A percentile compares a stretch with the other conserved stretches of the same genome.
phyloP scores from a whole-genome alignment of 2,888 invertebrate species.

The Oconnorella tubifera region DNA sequence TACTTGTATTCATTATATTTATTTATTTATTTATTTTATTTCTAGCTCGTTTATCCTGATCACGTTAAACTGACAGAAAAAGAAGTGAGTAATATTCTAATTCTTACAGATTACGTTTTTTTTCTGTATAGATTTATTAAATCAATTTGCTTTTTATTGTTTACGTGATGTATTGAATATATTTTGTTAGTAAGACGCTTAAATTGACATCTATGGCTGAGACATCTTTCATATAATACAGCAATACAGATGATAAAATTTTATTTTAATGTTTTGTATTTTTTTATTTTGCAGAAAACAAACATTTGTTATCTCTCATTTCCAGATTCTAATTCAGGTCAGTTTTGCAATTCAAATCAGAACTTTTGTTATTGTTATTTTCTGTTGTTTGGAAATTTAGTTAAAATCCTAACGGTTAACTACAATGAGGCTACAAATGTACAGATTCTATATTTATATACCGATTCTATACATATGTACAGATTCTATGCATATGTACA shows the following conservation, averaged over 20 bases:
- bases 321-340: slow-evolving; percentile 91
- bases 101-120: neutral
- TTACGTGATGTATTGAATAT: neutral
- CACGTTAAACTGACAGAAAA: slow-evolving; percentile 63
- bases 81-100: slow-evolving; percentile 50
- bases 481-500: too few species aligned
- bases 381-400: too few species aligned
- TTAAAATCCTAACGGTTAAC: too few species aligned
- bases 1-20: too few species aligned
- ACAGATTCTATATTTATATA: too few species aligned
- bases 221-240: too few species aligned
- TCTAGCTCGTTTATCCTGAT: slow-evolving; percentile 74
- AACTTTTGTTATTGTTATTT: too few species aligned
- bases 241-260: neutral
- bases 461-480: too few species aligned
- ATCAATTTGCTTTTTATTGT: neutral
- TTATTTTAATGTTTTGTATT: neutral
- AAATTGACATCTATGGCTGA: too few species aligned
- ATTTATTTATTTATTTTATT: slow-evolving; percentile 37
- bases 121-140: neutral
- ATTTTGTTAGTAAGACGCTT: too few species aligned
- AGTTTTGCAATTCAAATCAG: too few species aligned
- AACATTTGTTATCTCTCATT: slow-evolving; percentile 94
- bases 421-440: too few species aligned
- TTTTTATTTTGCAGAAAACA: slow-evolving; percentile 51